Conservation (phyloP, 2,888 invertebrate genomes). For the Dicranocentrus wangi region DNA sequence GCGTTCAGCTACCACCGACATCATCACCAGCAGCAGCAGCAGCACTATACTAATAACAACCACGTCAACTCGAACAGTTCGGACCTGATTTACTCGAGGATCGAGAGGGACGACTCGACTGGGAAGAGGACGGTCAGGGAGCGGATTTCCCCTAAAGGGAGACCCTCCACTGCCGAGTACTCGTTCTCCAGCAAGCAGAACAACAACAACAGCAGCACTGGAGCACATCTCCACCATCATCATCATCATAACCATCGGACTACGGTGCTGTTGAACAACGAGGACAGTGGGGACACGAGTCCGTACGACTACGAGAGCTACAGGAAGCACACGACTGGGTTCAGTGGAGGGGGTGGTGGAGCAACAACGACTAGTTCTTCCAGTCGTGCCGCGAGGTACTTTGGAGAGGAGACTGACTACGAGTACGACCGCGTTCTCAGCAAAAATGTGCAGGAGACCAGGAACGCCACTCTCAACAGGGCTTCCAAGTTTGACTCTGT, state of each 20-base stretch:
- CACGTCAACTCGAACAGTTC: no score
- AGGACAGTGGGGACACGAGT: not conserved
- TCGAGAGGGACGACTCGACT: constrained; percentile 8
- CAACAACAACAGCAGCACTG: no score
- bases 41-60: no score
- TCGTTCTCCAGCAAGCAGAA: no score
- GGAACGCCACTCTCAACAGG: not conserved
- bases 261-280: constrained; percentile 26
- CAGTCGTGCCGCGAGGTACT: no score
- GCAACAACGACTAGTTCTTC: no score
- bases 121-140: constrained; percentile 26
- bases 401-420: constrained; percentile 17
- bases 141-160: not conserved
- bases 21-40: no score
- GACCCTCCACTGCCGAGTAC: not conserved
- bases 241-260: no score
- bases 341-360: constrained; percentile 6
- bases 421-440: constrained; percentile 15
- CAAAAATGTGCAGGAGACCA: not conserved
- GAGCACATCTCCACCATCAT: no score
- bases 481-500: no score
- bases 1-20: constrained; percentile 17
- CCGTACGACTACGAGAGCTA: not conserved
- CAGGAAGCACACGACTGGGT: not conserved
- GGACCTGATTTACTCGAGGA: constrained; percentile 27